Base-by-base conservation (phyloP, 2,113 vertebrate species). In the Mus spicilegus region DNA sequence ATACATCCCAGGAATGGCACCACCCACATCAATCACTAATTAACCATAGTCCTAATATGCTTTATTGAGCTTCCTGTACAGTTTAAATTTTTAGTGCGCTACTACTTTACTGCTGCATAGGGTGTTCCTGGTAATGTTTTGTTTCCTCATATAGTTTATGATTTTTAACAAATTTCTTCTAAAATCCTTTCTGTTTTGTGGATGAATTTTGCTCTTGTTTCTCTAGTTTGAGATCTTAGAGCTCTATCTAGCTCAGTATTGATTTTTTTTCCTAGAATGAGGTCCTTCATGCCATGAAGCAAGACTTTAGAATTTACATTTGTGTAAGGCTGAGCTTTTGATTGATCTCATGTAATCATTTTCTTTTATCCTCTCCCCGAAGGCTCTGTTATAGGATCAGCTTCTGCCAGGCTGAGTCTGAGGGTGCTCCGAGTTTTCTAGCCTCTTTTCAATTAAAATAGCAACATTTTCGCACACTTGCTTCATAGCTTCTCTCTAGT, bases 311-410 rank as follows among this genome's bases (percentile, higher is more conserved):
- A 94, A 93, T 94, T 87, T 94, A 80, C 73, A 84, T 96, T 96
- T 93, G 16, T 91, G 77, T 36, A 65, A 87, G 9, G 30, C 77
- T 91, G 39, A 90, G 30, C 30, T 77, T 95, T 93, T 94, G 93
- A 91, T 94, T 91, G 95, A 91, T 96, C 49, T 94, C 69, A 89
- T 63, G 17, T 42, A 84, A 73, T 95, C 94, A 49, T 86, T 95
- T 63, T 77, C 30, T 96, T 88, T 89, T 82, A 76, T 46, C 72
- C 30, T 87, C 7, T 77, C 86, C 69, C 56, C 67, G 39, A 91
- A 90, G 80, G 11, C 54, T 86, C 30, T 42, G 39, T 69, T n/a
- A 51, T 67, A 61, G 7, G 19, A 82, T 65, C 24, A 7, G 9
- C 69, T 93, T 81, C 46, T 67, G 65, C 11, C 67, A 87, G 42